Conservation (phyloP, 2,797 vertebrate genomes). For the Toxotes lorentzi region DNA sequence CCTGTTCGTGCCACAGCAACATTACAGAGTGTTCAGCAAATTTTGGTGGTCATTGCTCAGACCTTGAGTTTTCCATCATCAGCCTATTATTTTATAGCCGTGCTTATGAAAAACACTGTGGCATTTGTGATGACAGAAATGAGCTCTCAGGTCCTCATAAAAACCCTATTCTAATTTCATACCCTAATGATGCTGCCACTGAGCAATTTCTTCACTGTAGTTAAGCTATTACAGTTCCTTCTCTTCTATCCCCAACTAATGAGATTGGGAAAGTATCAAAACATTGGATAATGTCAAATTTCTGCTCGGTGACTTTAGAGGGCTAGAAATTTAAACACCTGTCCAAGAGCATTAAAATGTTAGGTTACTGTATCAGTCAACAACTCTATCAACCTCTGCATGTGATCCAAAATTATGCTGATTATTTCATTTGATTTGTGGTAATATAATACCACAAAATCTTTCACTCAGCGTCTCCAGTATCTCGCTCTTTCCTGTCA, state of each 20-base stretch:
- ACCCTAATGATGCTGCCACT: conserved; percentile 35
- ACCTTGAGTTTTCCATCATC: conserved; percentile 69
- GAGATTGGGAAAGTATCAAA: conserved; percentile 8
- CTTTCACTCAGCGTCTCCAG: conserved; percentile 10
- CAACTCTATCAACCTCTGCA: conserved; percentile 12
- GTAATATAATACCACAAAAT: conserved; percentile 6
- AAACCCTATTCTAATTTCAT: conserved; percentile 16
- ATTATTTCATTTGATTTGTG: background rate
- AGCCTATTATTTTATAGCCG: conserved; percentile 69
- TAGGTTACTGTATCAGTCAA: conserved; percentile 22
- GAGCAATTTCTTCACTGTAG: conserved; percentile 16
- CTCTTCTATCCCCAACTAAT: conserved; percentile 1
- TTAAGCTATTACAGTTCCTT: conserved; percentile 6
- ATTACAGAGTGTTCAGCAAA: conserved; percentile 52
- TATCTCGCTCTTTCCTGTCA: conserved; percentile 25
- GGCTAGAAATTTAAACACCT: conserved; percentile 1
- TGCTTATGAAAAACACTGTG: conserved; percentile 61
- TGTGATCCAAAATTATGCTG: background rate
- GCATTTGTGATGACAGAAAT: conserved; percentile 63
- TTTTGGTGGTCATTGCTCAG: conserved; percentile 52
- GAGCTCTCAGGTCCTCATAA: conserved; percentile 48
- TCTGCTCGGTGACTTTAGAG: conserved; percentile 23
- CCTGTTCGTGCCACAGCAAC: conserved; percentile 53
- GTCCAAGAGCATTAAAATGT: conserved; percentile 1
- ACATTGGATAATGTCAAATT: conserved; percentile 13